A percentile compares a stretch with the other conserved stretches of the same genome.
These are phyloP conservation scores for Lethocerus indicus DNA, from an alignment of 1,140 invertebrate species.

Conservation along the genomic window DNA sequence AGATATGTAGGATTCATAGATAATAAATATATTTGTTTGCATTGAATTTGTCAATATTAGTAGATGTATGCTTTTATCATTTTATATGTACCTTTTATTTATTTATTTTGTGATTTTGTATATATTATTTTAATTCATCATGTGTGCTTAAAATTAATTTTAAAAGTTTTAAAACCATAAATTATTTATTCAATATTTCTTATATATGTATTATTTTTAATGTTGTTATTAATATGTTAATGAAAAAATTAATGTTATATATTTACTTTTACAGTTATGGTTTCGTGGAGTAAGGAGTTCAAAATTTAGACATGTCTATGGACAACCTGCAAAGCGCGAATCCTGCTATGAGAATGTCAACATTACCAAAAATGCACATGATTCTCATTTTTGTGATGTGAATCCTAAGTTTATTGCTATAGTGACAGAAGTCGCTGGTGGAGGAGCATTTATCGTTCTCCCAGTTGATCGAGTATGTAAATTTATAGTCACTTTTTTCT, in stretches of 20 bases:
- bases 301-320: conserved; percentile 88
- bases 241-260: conserved; percentile 6
- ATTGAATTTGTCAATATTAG: too few species aligned
- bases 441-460: conserved; percentile 81
- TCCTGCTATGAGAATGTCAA: conserved; percentile 85
- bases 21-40: too few species aligned
- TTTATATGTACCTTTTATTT: too few species aligned
- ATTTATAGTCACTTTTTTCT: conserved; percentile 4
- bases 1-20: too few species aligned
- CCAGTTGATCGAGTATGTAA: conserved; percentile 69
- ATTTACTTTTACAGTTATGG: conserved; percentile 42
- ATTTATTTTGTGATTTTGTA: too few species aligned
- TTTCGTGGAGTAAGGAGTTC: conserved; percentile 71
- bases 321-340: conserved; percentile 69
- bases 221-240: too few species aligned
- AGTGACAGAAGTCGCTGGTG: conserved; percentile 86
- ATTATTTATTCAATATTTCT: too few species aligned
- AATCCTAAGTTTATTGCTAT: conserved; percentile 91
- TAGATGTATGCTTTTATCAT: too few species aligned
- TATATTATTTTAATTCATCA: too few species aligned
- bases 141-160: too few species aligned
- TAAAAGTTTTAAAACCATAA: too few species aligned
- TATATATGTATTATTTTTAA: too few species aligned
- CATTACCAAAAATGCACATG: conserved; percentile 82
- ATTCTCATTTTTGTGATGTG: conserved; percentile 80